phyloP scores from a whole-genome alignment of 2,888 invertebrate genomes.

The Synergus gifuensis region DNA sequence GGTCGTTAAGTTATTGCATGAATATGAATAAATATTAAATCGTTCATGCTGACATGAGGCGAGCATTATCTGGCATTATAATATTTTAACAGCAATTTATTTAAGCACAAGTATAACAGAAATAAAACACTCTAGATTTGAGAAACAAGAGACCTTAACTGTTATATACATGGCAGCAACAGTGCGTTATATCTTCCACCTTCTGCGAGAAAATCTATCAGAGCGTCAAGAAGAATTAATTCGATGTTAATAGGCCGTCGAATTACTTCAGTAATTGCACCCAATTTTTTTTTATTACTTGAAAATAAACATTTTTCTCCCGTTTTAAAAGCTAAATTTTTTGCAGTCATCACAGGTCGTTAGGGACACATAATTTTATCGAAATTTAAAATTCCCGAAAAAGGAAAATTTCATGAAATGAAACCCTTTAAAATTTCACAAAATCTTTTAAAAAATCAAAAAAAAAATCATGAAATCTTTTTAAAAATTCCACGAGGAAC shows the following conservation, averaged over 20 bases:
- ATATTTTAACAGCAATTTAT: slow-evolving; percentile 11
- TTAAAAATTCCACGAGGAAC: too few relatives aligned
- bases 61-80: slow-evolving; percentile 40
- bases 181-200: slow-evolving; percentile 63
- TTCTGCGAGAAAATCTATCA: slow-evolving; percentile 59
- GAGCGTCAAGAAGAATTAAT: slow-evolving; percentile 53
- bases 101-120: slow-evolving; percentile 48
- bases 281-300: background rate
- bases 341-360: too few relatives aligned
- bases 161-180: slow-evolving; percentile 65
- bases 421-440: too few relatives aligned
- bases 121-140: slow-evolving; percentile 42
- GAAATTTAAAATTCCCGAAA: too few relatives aligned
- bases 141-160: slow-evolving; percentile 59
- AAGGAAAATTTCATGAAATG: too few relatives aligned
- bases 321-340: background rate
- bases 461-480: too few relatives aligned
- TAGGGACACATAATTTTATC: too few relatives aligned
- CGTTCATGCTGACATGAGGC: slow-evolving; percentile 18
- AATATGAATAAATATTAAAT: background rate
- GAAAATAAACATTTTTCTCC: background rate
- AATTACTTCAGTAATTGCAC: slow-evolving; percentile 1
- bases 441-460: too few relatives aligned
- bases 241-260: slow-evolving; percentile 43
- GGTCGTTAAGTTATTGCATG: background rate